Evolutionary conservation across 2,113 vertebrate genomes (phyloP), one percentile per base, ranked within the genome.

Genomic region (Corvus hawaiiensis): DNA sequence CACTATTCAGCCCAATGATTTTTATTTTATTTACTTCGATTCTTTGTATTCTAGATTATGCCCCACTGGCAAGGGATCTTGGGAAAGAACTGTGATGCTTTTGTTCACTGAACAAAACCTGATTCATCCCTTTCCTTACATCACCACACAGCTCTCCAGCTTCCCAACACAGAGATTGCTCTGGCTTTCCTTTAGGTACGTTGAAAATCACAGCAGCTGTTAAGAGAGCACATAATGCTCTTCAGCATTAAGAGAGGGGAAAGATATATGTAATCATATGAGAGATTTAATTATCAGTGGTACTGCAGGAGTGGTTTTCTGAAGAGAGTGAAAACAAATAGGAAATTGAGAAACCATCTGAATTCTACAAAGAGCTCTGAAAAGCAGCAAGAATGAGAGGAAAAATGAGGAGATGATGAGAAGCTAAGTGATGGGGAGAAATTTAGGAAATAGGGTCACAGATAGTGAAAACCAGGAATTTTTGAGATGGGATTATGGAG

Each of bases 11-110:
- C 84, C 93, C 87, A 91, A 91, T 97, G 86, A 96, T 95, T 97
- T 96, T 96, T 94, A 93, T 85, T 96, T 96, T 90, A 96, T 96
- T 97, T 97, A 97, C 94, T 95, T 96, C 51, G 1, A 77, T 87
- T 94, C 94, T 93, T 96, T 96, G 90, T 96, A 67, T 96, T 96
- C 87, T 84, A 95, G 72, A 93, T 96, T 77, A 91, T 94, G 75
- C 90, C 35, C 59, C 68, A 55, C 83, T 95, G 90, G 94, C 87
- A 94, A 92, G 85, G 55, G 78, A 95, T 91, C 84, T 94, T 73
- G 75, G 91, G 90, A 88, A 81, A 63, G 95, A 94, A 96, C 93
- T 97, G 82, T 71, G 78, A 90, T 88, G 77, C 67, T 93, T 95
- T 96, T 97, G 87, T 96, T 93, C 4, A 2, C 33, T 0, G 2